Evolutionary conservation across 2,888 invertebrate species (phyloP), one percentile per base, ranked within the genome.

Genomic region (Pomacea canaliculata): DNA sequence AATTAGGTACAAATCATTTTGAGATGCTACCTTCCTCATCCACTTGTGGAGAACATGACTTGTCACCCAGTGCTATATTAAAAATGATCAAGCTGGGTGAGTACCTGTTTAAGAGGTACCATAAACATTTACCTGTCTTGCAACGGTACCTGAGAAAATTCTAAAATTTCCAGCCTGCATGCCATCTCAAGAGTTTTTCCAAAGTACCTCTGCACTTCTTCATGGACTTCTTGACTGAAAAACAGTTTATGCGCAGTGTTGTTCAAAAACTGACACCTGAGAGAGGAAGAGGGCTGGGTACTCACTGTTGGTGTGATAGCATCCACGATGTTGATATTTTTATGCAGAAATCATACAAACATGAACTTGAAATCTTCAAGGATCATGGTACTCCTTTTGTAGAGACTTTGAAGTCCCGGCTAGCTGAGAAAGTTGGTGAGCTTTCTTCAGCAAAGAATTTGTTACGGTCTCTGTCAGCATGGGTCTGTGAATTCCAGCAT

Each of bases 161-260:
- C 27, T 69, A 8, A 37, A 62, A 37, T 13, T 59, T 12, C 77
- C 73, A 0, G 18, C 60, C 23, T 65, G 70, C 51, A 71, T 79
- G 12, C 70, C 71, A n/a, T 71, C 69, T 9, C 37, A 72, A n/a
- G 65, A 68, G 7, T 63, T 73, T 9, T 82, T 73, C 77, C 83
- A 84, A 27, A 83, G 82, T 67, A 18, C 78, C 51, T 62, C 80
- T 23, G 81, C 83, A 18, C 76, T 85, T 66, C 73, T 85, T 10
- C 83, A 84, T 73, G 85, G 85, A 12, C 67, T 85, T 46, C 73
- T 84, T 84, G 12, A 78, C 79, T 19, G 82, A 83, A 63, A 84
- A 85, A 74, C 79, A 83, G 60, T 81, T 85, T 60, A 62, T 79
- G 18, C 78, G 80, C 51, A 70, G 76, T 13, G 75, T 76, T 66